A percentile compares a stretch with the other conserved stretches of the same genome.
These are phyloP conservation scores for Apamea monoglypha DNA, from an alignment of 2,888 invertebrate species.

Conservation along the genomic window DNA sequence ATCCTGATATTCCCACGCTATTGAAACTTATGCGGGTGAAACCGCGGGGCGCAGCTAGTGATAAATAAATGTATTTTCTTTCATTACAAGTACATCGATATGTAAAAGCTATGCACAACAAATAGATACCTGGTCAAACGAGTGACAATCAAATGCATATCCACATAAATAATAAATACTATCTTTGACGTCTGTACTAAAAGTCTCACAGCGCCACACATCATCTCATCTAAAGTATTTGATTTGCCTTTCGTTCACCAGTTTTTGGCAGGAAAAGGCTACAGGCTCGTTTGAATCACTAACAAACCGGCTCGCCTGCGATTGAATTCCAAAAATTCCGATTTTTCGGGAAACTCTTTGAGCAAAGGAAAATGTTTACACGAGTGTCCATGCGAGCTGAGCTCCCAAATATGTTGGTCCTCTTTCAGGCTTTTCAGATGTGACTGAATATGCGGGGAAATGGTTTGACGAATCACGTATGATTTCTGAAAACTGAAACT, in stretches of 20 bases:
- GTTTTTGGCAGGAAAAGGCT: slow-evolving; percentile 21
- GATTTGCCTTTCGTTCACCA: slow-evolving; percentile 14
- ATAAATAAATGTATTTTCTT: neutral
- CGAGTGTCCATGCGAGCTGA: neutral
- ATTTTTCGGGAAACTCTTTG: slow-evolving; percentile 24
- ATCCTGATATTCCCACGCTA: too few species aligned
- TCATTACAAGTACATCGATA: neutral
- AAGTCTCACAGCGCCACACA: neutral
- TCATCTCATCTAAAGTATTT: slow-evolving; percentile 22
- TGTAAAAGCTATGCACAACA: neutral
- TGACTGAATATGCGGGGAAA: neutral
- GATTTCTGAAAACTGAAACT: neutral
- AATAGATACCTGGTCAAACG: neutral
- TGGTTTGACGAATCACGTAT: neutral
- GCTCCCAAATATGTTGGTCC: neutral
- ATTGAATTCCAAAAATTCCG: slow-evolving; percentile 26
- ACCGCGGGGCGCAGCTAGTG: too few species aligned
- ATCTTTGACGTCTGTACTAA: neutral
- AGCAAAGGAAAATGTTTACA: slow-evolving; percentile 29
- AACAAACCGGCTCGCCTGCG: slow-evolving; percentile 29
- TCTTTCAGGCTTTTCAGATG: neutral
- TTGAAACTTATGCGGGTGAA: too few species aligned
- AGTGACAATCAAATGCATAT: neutral
- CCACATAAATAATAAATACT: neutral
- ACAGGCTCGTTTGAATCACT: slow-evolving; percentile 19